A percentile compares a stretch with the other conserved stretches of the same genome.
Conservation (phyloP, 2,113 vertebrate species). For the Hassar affinis region DNA sequence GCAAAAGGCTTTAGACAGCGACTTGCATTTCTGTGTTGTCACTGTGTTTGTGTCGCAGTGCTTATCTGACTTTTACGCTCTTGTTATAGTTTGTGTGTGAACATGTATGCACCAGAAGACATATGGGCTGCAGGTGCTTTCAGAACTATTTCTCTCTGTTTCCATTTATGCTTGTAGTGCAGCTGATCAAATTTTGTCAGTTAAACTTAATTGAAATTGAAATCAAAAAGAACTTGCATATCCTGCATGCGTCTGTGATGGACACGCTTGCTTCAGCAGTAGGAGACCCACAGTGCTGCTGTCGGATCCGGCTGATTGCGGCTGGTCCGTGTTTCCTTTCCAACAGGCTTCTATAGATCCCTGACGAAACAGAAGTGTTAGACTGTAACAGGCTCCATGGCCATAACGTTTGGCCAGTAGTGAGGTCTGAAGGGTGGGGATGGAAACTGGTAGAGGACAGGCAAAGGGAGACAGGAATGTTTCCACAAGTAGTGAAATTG, state of each 20-base stretch:
- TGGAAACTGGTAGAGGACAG: neutral
- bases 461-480: neutral
- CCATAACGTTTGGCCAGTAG: neutral
- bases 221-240: neutral
- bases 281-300: neutral
- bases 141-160: neutral
- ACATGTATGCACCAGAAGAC: conserved; percentile 2
- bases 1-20: conserved; percentile 14
- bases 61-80: neutral
- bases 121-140: conserved; percentile 35
- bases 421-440: neutral
- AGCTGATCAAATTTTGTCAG: neutral
- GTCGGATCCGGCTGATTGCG: neutral
- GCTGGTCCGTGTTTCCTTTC: neutral
- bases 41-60: neutral
- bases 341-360: neutral
- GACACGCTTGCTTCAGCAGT: neutral
- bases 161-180: neutral
- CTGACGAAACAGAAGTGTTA: neutral
- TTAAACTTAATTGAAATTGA: neutral
- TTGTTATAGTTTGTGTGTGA: neutral
- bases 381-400: neutral
- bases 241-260: neutral
- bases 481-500: neutral
- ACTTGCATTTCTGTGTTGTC: neutral